Base-by-base conservation (phyloP, 1,140 invertebrate species). In the Monomorium pharaonis region DNA sequence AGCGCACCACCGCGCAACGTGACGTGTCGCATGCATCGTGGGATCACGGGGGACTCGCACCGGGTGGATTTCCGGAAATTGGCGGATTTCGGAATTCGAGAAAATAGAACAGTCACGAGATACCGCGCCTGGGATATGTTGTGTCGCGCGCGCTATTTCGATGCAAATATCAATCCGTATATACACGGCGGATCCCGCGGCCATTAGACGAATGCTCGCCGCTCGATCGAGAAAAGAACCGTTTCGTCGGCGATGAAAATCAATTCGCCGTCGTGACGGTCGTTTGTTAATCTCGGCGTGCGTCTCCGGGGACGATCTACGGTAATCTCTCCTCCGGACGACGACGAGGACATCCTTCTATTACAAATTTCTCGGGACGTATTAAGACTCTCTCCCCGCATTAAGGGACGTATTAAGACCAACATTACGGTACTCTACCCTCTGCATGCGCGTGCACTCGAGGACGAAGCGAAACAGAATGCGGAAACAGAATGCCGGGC, bases 121-220 rank as follows among this genome's bases (percentile, higher is more conserved):
- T 90, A 89, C 88, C 86, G 85, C 85, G 72, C 78, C n/a, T n/a
- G n/a, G n/a, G n/a, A n/a, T n/a, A 65, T 83, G 58, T 81, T 88
- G 62, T 24, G n/a, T n/a, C n/a, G n/a, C 4, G 85, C 77, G 69
- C 51, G 27, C 85, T 67, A 92, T 92, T 91, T 84, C 91, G 58
- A 92, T 92, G 91, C 88, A 92, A 92, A 92, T 92, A 85, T 92
- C 72, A 60, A 16, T 21, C 54, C 37, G 37, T 7, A n/a, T n/a
- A 63, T 87, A 77, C 42, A 16, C 14, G 44, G 60, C 16, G 10
- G 24, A 21, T 78, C 44, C 42, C 58, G 12, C 42, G 33, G 9
- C n/a, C 44, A 42, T 67, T 80, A 54, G 21, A 80, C 24, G 63
- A 54, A 51, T 54, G 10, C 51, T 62, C 47, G n/a, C n/a, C 33